Base-by-base conservation (phyloP, 2,888 invertebrate genomes). In the Platycheirus rosarum region DNA sequence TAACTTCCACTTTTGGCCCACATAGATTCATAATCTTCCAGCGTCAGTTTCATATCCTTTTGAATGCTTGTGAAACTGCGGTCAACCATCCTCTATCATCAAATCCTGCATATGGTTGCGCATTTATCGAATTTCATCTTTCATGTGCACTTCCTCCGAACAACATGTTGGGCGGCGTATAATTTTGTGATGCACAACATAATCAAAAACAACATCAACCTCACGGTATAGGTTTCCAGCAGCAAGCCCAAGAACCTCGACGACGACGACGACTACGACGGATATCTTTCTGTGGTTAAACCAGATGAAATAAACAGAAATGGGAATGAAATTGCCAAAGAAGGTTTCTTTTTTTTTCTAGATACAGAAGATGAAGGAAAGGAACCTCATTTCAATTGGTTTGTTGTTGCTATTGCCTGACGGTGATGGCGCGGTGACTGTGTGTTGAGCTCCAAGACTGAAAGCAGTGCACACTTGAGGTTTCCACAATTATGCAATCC, bases 401-500 rank as follows among this genome's bases (percentile, higher is more conserved):
- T 62, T 66, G 51, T 20, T 77, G 71, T 55, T 49, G 13, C 23
- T 23, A 23, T 23, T 23, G 23, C 23, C 23, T 23, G 23, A 23
- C 23, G 40, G 13, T 48, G 42, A 0, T 11, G 29, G 2, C 11
- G 18, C n/a, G 44, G 32, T 55, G 62, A 32, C 13, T 53, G 42
- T 35, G 57, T 37, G 42, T 13, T 60, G 44, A 18, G 44, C 6
- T 23, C 23, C 6, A n/a, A n/a, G 23, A 40, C 55, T 48, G 57
- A 46, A 53, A 69, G 49, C 20, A 57, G 46, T 55, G 60, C 65
- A 14, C 53, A 80, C 75, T 80, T 76, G 80, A 80, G 80, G 75
- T 80, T 80, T 76, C 70, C 70, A 66, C 76, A 80, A 80, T 80
- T 71, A 80, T 80, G 66, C 80, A 80, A 76, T 66, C 18, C 20